Evolutionary conservation across 92 coral and sea anemone genomes (phyloP).

Genomic region (Pocillopora grandis): DNA sequence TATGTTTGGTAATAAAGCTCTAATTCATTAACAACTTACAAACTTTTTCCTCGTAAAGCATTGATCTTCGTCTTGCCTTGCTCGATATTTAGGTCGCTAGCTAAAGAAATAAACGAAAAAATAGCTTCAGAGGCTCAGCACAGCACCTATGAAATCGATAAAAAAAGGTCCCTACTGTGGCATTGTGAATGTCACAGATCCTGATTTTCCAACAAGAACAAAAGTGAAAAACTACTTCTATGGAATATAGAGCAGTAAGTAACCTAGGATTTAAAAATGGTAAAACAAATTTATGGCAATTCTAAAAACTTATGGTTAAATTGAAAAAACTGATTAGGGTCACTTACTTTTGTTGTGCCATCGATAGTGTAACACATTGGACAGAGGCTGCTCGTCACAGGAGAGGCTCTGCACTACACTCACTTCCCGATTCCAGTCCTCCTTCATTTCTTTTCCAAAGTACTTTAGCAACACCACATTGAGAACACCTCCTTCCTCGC

Average conservation of each 20-base stretch:
- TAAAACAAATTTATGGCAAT: no score
- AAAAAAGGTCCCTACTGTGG: no score
- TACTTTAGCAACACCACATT: conserved; percentile 57
- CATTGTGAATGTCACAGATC: no score
- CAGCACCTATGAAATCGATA: no score
- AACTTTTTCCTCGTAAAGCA: not conserved
- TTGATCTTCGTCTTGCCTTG: not conserved
- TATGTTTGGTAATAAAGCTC: no score
- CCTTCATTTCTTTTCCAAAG: conserved; percentile 44
- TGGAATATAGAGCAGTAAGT: no score
- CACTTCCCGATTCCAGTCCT: conserved; percentile 48
- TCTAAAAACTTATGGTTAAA: not conserved
- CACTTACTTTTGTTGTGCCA: conserved; percentile 69
- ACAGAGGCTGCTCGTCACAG: conserved; percentile 14
- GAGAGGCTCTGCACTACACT: conserved; percentile 14
- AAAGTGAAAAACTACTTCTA: no score
- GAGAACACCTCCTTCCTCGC: conserved; percentile 28
- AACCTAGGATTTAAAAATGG: no score
- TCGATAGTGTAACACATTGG: conserved; percentile 61
- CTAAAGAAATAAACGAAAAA: not conserved
- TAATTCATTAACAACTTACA: not conserved
- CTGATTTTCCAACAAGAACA: no score
- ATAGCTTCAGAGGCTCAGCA: not conserved
- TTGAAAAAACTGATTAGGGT: not conserved
- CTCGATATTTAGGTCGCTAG: not conserved